Percentiles rank a stretch among this genome's conserved stretches.
phyloP scores from a whole-genome alignment of 2,888 invertebrate species.

The Platycnemis pennipes region DNA sequence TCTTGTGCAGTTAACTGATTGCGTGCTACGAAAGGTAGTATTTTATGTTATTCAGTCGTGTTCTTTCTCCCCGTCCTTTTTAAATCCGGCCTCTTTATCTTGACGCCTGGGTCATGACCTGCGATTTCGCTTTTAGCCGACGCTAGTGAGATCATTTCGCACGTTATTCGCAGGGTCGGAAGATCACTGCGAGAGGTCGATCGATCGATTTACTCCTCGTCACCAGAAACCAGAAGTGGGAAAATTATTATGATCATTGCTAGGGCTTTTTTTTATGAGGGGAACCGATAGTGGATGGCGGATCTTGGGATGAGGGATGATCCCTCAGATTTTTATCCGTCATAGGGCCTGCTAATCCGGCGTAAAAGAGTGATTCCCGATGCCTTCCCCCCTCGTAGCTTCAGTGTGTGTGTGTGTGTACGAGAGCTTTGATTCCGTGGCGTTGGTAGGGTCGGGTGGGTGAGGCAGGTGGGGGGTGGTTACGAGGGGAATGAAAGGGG shows the following conservation, averaged over 20 bases:
- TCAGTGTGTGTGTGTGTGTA: neutral
- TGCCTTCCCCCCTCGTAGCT: neutral
- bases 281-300: neutral
- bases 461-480: neutral
- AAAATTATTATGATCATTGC: neutral
- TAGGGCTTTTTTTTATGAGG: neutral
- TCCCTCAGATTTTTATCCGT: neutral
- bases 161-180: neutral
- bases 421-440: conserved; percentile 12
- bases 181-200: neutral
- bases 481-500: neutral
- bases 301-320: neutral
- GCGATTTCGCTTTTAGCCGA: neutral
- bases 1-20: too few relatives aligned
- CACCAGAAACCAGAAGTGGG: neutral
- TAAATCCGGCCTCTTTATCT: neutral
- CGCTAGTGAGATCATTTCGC: neutral
- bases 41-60: neutral
- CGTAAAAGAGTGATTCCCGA: neutral
- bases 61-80: neutral
- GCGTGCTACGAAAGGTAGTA: neutral
- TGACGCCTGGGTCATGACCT: neutral
- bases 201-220: neutral
- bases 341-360: neutral
- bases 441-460: neutral